phyloP scores from a whole-genome alignment of 2,888 invertebrate genomes.

The Oligia fasciuncula region DNA sequence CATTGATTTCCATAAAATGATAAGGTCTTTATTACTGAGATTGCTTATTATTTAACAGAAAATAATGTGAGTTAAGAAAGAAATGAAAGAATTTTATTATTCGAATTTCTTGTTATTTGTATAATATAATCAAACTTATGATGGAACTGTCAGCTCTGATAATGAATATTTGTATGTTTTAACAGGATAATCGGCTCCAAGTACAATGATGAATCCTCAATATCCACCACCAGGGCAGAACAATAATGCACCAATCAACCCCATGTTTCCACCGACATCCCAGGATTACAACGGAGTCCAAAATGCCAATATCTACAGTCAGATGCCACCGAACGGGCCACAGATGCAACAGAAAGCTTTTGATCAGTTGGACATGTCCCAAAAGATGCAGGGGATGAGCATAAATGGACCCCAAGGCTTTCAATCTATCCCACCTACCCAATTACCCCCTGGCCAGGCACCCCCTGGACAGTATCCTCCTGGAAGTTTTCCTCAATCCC shows the following conservation, averaged over 20 bases:
- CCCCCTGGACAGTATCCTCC: conserved; percentile 78
- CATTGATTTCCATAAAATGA: background rate
- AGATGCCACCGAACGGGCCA: conserved; percentile 74
- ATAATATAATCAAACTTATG: background rate
- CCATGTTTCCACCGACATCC: conserved; percentile 80
- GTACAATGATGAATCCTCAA: conserved; percentile 87
- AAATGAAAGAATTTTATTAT: background rate
- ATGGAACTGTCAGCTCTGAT: background rate
- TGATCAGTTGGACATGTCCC: conserved; percentile 81
- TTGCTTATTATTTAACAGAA: background rate
- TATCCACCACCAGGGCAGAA: conserved; percentile 87
- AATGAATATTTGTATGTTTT: conserved; percentile 6
- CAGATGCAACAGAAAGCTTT: conserved; percentile 66
- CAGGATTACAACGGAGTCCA: conserved; percentile 85
- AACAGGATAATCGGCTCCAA: conserved; percentile 76
- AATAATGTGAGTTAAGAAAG: background rate
- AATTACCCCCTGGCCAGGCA: conserved; percentile 79
- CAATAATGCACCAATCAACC: conserved; percentile 85
- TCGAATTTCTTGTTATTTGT: background rate
- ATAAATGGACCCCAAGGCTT: conserved; percentile 82
- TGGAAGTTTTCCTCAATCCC: conserved; percentile 75
- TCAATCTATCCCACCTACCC: conserved; percentile 79
- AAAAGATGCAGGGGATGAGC: conserved; percentile 87
- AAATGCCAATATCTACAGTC: conserved; percentile 82
- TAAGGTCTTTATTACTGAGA: background rate